Evolutionary conservation across 2,888 invertebrate genomes (phyloP).

Genomic region (Pediacus dermestoides): DNA sequence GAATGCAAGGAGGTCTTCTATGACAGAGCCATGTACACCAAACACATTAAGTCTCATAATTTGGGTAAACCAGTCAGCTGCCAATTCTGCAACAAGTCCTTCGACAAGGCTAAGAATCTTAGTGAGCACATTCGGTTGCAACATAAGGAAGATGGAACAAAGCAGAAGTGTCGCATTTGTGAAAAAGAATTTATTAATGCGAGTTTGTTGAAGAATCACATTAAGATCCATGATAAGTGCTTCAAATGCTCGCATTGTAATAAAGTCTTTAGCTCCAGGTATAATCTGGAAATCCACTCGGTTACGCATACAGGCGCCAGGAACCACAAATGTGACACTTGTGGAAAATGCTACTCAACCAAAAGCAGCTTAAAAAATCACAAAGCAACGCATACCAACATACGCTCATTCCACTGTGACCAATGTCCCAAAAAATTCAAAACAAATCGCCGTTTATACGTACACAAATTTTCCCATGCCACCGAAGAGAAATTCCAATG

Average conservation of each 20-base stretch:
- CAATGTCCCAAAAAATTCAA: slow-evolving; percentile 37
- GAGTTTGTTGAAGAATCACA: slow-evolving; percentile 53
- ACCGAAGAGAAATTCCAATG: slow-evolving; percentile 54
- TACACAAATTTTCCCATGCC: slow-evolving; percentile 45
- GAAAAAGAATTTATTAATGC: slow-evolving; percentile 54
- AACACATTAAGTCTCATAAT: slow-evolving; percentile 33
- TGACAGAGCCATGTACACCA: slow-evolving; percentile 35
- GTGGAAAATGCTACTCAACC: slow-evolving; percentile 33
- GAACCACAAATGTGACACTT: slow-evolving; percentile 35
- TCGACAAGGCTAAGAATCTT: slow-evolving; percentile 37
- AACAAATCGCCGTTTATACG: slow-evolving; percentile 36
- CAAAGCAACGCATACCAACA: slow-evolving; percentile 33
- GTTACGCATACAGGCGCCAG: slow-evolving; percentile 38
- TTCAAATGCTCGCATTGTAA: slow-evolving; percentile 36
- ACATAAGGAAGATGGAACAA: slow-evolving; percentile 53
- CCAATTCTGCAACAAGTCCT: slow-evolving; percentile 34
- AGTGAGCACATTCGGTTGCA: slow-evolving; percentile 44
- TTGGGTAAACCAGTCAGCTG: slow-evolving; percentile 31
- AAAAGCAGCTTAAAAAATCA: slow-evolving; percentile 38
- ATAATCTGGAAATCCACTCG: slow-evolving; percentile 36
- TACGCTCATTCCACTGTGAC: slow-evolving; percentile 32
- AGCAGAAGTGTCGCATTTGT: slow-evolving; percentile 54
- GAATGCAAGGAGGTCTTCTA: slow-evolving; percentile 37
- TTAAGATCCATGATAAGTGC: slow-evolving; percentile 52
- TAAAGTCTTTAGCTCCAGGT: slow-evolving; percentile 36